Conservation (phyloP, 2,888 invertebrate species). For the Ptychoptera albimana region DNA sequence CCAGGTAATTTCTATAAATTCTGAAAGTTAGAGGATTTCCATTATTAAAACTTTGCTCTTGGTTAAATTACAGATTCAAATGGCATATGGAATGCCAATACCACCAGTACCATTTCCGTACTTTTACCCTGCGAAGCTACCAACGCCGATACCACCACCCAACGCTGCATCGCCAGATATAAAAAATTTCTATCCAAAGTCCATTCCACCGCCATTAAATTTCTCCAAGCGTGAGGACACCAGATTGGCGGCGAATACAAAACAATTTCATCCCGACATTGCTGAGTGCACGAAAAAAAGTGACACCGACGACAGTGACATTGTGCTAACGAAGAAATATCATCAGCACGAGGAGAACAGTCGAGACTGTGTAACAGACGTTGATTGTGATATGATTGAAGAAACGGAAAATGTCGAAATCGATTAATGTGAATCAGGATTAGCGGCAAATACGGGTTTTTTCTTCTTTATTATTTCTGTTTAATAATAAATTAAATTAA, state of each 20-base stretch:
- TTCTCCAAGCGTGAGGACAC: conserved; percentile 10
- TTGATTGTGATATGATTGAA: conserved; percentile 15
- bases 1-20: conserved; percentile 15
- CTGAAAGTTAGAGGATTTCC: background rate
- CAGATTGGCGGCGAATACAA: background rate
- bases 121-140: conserved; percentile 27
- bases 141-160: conserved; percentile 28
- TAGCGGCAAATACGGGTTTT: background rate
- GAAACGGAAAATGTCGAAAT: conserved; percentile 31
- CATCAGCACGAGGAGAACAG: background rate
- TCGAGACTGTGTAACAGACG: conserved; percentile 8
- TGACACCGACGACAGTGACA: background rate
- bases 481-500: too few relatives aligned
- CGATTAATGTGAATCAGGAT: conserved; percentile 45
- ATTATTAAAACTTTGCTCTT: conserved; percentile 19
- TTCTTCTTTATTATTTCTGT: background rate
- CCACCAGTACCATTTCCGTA: conserved; percentile 30
- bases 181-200: background rate
- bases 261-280: too few relatives aligned
- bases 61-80: conserved; percentile 20
- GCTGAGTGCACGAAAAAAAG: too few relatives aligned
- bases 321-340: background rate
- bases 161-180: background rate
- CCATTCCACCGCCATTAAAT: conserved; percentile 6
- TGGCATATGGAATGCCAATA: conserved; percentile 29